Evolutionary conservation across 2,888 invertebrate genomes (phyloP), one percentile per base, ranked within the genome.

Genomic region (Andricus quercusramuli): DNA sequence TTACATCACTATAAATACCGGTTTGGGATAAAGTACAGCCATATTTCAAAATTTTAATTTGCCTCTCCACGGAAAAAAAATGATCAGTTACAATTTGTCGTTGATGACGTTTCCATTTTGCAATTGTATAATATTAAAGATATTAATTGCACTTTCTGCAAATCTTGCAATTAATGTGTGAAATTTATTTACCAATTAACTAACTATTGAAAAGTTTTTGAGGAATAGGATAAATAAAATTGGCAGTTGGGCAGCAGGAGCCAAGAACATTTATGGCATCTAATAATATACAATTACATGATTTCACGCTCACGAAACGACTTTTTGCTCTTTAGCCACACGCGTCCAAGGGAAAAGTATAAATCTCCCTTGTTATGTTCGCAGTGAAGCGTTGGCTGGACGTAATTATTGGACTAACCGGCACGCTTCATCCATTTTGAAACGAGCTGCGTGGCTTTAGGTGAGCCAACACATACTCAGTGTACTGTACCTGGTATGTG

Each of bases 381-480:
- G 25, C 70, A 47, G 32, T 56, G 56, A 74, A 74, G 32, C 74
- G 56, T 74, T 74, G 32, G 51, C 29, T 70, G 70, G 66, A 76
- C 47, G 74, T 77, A 79, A 78, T 82, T 82, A 85, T 85, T 82
- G 82, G 83, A 80, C 78, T 80, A 81, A 83, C 79, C 82, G 80
- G 80, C 81, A 77, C 86, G 88, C 88, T 84, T 84, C 89, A 85
- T 87, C 87, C 88, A 87, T 89, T 89, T 88, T 83, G 85, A 85
- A 88, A 83, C 88, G 83, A 81, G 83, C 83, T 82, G 83, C 80
- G 84, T 84, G 85, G 88, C 85, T 87, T 85, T 86, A 87, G 85
- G 84, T 86, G 89, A 87, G 88, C 87, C 88, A 86, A 89, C 89
- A 89, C 89, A 89, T 89, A 89, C 89, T 89, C 86, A 81, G 86